Evolutionary conservation across 2,113 vertebrate genomes (phyloP).

Genomic region (Ibidorhyncha struthersii): DNA sequence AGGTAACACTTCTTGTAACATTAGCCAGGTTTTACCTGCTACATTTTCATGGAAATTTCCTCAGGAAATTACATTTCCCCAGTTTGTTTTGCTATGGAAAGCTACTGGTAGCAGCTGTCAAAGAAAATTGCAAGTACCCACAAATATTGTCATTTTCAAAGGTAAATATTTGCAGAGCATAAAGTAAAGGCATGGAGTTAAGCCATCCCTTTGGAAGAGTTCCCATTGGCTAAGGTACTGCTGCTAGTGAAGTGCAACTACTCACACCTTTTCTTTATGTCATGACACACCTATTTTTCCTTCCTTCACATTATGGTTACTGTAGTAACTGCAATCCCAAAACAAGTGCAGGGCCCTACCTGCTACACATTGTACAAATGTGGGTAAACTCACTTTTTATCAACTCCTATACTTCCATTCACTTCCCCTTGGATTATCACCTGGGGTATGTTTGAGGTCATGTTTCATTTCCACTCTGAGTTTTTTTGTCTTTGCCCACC

Average conservation of each 20-base stretch:
- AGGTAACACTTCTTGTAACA: not conserved
- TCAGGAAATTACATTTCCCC: not conserved
- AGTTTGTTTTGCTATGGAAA: constrained; percentile 45
- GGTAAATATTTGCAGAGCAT: constrained; percentile 63
- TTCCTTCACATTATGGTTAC: not conserved
- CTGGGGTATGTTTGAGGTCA: not conserved
- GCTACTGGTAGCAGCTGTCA: constrained; percentile 49
- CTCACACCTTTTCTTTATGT: constrained; percentile 12
- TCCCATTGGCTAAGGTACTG: not conserved
- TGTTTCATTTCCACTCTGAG: not conserved
- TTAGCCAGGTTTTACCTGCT: not conserved
- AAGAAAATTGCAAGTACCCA: constrained; percentile 50
- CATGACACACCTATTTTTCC: not conserved
- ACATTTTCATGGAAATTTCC: constrained; percentile 36
- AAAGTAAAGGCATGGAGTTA: constrained; percentile 36
- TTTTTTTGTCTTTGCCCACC: not conserved
- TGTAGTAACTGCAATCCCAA: not conserved
- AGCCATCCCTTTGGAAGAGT: constrained; percentile 49
- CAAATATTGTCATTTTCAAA: constrained; percentile 64
- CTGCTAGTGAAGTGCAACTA: not conserved
- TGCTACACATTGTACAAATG: not conserved
- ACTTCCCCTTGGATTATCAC: not conserved
- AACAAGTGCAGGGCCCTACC: not conserved
- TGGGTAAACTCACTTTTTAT: not conserved
- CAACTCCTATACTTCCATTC: not conserved